A percentile compares a stretch with the other conserved stretches of the same genome.
These are phyloP conservation scores for Pristionchus exspectatus DNA, from an alignment of 2,888 invertebrate species.

Conservation along the genomic window DNA sequence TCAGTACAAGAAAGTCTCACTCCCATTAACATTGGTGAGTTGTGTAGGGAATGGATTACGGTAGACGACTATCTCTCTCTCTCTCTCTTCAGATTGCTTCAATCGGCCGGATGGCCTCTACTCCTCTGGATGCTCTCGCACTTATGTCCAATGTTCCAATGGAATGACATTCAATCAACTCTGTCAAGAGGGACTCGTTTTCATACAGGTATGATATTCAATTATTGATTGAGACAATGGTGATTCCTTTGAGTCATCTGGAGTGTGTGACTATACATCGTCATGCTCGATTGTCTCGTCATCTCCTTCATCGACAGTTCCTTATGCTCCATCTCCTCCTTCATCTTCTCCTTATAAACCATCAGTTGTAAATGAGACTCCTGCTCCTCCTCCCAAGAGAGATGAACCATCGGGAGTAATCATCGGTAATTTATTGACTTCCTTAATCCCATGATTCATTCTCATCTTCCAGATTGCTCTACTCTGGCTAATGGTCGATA, in stretches of 20 bases:
- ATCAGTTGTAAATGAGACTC: background rate
- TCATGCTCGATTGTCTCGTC: background rate
- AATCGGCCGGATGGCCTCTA: conserved; percentile 42
- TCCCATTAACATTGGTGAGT: background rate
- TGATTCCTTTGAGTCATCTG: background rate
- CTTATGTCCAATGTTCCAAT: conserved; percentile 42
- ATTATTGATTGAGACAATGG: background rate
- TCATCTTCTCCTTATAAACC: background rate
- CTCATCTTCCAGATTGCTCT: conserved; percentile 19
- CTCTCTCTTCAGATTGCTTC: conserved; percentile 42
- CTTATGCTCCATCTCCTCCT: background rate
- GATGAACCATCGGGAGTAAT: background rate
- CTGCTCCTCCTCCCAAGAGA: background rate
- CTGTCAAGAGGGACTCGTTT: conserved; percentile 40
- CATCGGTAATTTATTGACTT: background rate
- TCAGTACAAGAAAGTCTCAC: background rate
- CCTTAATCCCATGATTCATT: too few species aligned
- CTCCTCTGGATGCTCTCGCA: conserved; percentile 36
- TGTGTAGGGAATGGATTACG: background rate
- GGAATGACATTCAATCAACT: background rate
- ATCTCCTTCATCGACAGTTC: background rate
- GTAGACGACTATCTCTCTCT: background rate
- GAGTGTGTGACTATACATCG: background rate
- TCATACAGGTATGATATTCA: conserved; percentile 27
- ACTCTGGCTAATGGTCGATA: conserved; percentile 36